A percentile compares a stretch with the other conserved stretches of the same genome.
phyloP scores from a whole-genome alignment of 2,113 vertebrate genomes.

The Menura novaehollandiae region DNA sequence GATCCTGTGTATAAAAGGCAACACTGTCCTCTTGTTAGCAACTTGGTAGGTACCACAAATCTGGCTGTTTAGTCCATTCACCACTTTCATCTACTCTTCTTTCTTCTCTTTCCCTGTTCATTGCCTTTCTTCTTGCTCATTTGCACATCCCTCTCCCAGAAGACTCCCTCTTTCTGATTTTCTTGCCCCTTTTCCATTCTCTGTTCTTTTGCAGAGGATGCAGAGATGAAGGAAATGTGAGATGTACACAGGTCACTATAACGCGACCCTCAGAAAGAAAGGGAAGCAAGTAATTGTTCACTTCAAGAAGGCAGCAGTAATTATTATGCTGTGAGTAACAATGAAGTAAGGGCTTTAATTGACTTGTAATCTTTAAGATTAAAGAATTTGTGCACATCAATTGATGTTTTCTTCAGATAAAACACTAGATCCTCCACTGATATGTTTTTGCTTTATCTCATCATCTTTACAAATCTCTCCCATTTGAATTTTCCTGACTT shows the following conservation, averaged over 20 bases:
- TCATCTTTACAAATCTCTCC: not conserved
- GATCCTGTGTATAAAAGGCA: not conserved
- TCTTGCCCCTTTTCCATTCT: not conserved
- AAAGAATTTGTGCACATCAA: not conserved
- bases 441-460: not conserved
- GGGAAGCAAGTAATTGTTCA: not conserved
- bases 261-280: not conserved
- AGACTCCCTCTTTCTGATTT: not conserved
- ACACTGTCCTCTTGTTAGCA: not conserved
- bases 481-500: not conserved
- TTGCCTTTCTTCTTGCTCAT: not conserved
- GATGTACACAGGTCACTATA: not conserved
- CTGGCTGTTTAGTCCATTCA: not conserved
- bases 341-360: not conserved
- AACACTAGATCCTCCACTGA: not conserved
- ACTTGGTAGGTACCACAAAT: not conserved
- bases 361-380: not conserved
- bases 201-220: not conserved
- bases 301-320: not conserved
- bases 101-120: not conserved
- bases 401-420: not conserved
- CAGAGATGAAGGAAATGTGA: not conserved
- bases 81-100: not conserved
- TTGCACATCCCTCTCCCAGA: fast-evolving
- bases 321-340: not conserved